Conservation (phyloP, 2,797 vertebrate genomes). For the Linurgus olivaceus region DNA sequence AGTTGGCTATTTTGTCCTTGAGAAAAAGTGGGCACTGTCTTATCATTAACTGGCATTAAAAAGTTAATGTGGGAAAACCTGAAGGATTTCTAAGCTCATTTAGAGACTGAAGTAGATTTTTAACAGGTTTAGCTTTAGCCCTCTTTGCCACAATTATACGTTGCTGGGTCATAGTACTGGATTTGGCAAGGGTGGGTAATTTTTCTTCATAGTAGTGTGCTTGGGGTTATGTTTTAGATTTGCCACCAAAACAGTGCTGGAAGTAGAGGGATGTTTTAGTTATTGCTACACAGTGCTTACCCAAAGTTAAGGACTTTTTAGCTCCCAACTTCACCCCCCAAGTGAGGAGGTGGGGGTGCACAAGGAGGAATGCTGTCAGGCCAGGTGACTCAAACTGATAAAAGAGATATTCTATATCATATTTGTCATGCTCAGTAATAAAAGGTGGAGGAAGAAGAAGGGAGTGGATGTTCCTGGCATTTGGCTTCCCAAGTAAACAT, state of each 20-base stretch:
- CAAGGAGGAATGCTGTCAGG: not conserved
- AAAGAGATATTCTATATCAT: not conserved
- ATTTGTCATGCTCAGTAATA: not conserved
- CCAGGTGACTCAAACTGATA: not conserved
- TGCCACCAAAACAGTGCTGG: not conserved
- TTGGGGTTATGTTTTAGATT: not conserved
- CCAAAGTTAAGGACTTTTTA: not conserved
- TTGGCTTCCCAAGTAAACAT: not conserved
- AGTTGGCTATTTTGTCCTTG: not conserved
- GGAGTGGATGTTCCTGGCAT: not conserved
- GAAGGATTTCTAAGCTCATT: not conserved
- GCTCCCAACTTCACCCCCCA: not conserved
- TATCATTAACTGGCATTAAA: not conserved
- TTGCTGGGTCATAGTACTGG: not conserved
- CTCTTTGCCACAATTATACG: not conserved
- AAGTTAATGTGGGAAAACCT: not conserved
- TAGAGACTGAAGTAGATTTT: not conserved
- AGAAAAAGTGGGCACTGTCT: not conserved
- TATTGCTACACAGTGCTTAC: not conserved
- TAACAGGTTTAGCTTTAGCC: not conserved
- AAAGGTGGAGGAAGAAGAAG: too few species aligned
- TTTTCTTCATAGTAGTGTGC: not conserved
- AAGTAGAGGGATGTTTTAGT: not conserved
- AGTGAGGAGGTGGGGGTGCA: accelerated
- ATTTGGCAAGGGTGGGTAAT: not conserved